A percentile compares a stretch with the other conserved stretches of the same genome.
Evolutionary conservation across 2,113 vertebrate genomes (phyloP).

Genomic region (Oxygymnocypris stewartii): DNA sequence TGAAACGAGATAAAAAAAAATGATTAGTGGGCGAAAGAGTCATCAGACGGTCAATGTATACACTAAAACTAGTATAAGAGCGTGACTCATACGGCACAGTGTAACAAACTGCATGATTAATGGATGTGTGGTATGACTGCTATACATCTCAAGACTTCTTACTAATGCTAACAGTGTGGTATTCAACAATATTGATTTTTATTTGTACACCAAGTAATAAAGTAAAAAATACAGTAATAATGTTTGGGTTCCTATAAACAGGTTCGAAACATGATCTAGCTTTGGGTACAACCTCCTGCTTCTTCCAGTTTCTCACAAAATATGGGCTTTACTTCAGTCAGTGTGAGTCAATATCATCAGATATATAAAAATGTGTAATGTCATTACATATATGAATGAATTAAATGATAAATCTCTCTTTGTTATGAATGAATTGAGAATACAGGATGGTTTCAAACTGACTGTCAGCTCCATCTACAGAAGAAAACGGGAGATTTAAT

Average conservation of each 20-base stretch:
- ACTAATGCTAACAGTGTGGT: background rate
- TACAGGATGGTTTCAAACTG: background rate
- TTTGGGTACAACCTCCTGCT: background rate
- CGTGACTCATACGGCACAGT: constrained; percentile 5
- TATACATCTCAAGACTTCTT: background rate
- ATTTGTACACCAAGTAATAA: background rate
- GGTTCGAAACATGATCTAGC: background rate
- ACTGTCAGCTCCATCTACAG: background rate
- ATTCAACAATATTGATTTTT: background rate
- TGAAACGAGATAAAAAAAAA: constrained; percentile 54
- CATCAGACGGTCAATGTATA: constrained; percentile 62
- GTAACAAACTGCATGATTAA: background rate
- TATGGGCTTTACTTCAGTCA: background rate
- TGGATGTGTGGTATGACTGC: background rate
- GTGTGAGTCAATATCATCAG: background rate
- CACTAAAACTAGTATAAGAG: constrained; percentile 52
- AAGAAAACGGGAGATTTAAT: background rate
- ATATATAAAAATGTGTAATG: background rate
- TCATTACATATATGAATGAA: background rate
- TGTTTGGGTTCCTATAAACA: background rate
- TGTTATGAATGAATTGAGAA: background rate
- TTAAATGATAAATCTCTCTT: background rate
- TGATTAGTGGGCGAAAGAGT: constrained; percentile 33
- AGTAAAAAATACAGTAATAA: background rate
- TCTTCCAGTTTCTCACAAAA: background rate